phyloP scores from a whole-genome alignment of 1,140 invertebrate species.

The Temnothorax nylanderi region DNA sequence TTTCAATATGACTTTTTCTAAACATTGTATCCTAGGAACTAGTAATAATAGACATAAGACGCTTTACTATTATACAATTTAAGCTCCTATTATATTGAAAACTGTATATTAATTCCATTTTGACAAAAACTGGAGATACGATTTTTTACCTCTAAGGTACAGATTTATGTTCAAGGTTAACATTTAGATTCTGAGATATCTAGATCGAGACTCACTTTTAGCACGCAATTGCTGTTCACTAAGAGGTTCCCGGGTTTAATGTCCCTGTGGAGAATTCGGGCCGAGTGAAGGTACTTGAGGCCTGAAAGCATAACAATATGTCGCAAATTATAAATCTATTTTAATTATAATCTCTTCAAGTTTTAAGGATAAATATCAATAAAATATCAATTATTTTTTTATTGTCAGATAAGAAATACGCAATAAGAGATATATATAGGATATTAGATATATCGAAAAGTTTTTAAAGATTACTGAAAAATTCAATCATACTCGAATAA shows the following conservation, averaged over 20 bases:
- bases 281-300: constrained; percentile 99
- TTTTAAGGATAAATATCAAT: not conserved
- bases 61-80: too few species aligned
- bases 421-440: not conserved
- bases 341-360: not conserved
- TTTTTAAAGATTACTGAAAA: not conserved
- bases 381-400: not conserved
- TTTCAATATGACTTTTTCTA: too few species aligned
- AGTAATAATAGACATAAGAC: too few species aligned
- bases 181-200: not conserved
- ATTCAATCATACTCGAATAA: not conserved
- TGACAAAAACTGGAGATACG: too few species aligned
- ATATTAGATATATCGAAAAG: not conserved
- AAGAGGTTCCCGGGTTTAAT: constrained; percentile 99
- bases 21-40: too few species aligned
- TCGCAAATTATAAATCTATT: not conserved
- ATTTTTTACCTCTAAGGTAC: too few species aligned
- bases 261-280: constrained; percentile 98
- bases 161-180: not conserved
- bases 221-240: constrained; percentile 99
- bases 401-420: not conserved
- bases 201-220: constrained; percentile 91
- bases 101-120: too few species aligned
- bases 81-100: too few species aligned
- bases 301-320: constrained; percentile 87